Evolutionary conservation across 2,888 invertebrate species (phyloP), one percentile per base, ranked within the genome.

Genomic region (Aleiodes testaceus): DNA sequence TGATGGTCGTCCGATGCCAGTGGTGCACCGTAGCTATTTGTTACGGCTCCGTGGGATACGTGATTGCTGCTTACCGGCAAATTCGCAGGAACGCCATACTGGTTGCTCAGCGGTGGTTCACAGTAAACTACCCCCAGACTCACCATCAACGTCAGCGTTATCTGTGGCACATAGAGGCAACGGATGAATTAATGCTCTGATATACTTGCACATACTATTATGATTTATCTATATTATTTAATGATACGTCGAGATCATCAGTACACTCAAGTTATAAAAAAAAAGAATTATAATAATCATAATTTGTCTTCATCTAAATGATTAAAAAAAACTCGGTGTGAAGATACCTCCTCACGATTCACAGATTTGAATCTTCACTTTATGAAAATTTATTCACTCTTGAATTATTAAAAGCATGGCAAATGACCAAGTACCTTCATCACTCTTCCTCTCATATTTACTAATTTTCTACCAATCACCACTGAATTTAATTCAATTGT

Each of bases 51-150:
- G 42, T 74, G 75, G 61, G 72, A 59, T 67, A 69, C 74, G 9
- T 74, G 75, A 74, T 77, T 75, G 68, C 71, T 70, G 53, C 69
- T 68, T 49, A 79, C 80, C 30, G 80, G 82, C 72, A 80, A 86
- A 82, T 84, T 85, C 64, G 82, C 84, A 69, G 86, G 85, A 47
- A 77, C 78, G 53, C 87, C 87, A 69, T 87, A 87, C 77, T 86
- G 86, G 74, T 77, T 84, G 76, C 78, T 87, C 70, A 87, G 73
- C 49, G 81, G 79, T 16, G 84, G 85, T 71, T 84, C 84, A 66
- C 79, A 76, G 30, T 77, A 79, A 16, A 79, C 78, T 59, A 78
- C 71, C 66, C 81, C 77, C 67, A 80, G 72, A 69, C 81, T 81
- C 69, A 84, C 69, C 74, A 80, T 76, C 75, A 84, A 71, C 66